Percentiles rank a stretch among this genome's conserved stretches.
phyloP scores from a whole-genome alignment of 35 echinoderm and acorn worm genomes.

The Anneissia japonica region DNA sequence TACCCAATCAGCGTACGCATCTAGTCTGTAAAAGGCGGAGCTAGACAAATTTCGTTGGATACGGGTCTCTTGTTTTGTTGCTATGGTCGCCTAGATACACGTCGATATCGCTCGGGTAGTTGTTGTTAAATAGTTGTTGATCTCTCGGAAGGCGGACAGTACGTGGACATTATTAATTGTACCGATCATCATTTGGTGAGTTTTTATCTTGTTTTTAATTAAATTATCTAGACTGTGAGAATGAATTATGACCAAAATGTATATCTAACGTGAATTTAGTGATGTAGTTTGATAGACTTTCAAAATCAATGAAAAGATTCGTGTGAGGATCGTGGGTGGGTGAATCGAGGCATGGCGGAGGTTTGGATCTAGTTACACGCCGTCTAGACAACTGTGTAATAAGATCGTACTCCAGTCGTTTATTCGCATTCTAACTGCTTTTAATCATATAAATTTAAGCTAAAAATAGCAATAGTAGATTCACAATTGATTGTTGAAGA shows the following conservation, averaged over 20 bases:
- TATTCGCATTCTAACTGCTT: not conserved
- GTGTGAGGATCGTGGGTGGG: not conserved
- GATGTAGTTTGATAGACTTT: too few species aligned
- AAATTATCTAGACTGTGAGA: too few species aligned
- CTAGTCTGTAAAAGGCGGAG: not conserved
- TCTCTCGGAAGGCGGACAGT: not conserved
- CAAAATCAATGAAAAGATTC: not conserved
- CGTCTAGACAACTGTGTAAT: not conserved
- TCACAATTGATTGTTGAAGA: too few species aligned
- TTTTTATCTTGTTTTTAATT: not conserved
- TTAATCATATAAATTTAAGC: not conserved
- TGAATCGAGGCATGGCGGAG: not conserved
- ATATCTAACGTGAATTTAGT: too few species aligned
- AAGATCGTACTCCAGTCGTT: too few species aligned
- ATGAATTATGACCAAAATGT: too few species aligned
- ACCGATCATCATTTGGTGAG: not conserved
- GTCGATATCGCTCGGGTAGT: not conserved
- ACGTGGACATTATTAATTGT: not conserved
- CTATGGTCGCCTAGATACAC: not conserved
- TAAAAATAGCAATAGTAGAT: too few species aligned
- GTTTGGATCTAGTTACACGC: not conserved
- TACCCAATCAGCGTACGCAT: not conserved
- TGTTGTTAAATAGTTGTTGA: not conserved
- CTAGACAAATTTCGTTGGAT: not conserved
- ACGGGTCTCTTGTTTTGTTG: not conserved